Conservation (phyloP, 2,888 invertebrate species). For the Mesoligia furuncula region DNA sequence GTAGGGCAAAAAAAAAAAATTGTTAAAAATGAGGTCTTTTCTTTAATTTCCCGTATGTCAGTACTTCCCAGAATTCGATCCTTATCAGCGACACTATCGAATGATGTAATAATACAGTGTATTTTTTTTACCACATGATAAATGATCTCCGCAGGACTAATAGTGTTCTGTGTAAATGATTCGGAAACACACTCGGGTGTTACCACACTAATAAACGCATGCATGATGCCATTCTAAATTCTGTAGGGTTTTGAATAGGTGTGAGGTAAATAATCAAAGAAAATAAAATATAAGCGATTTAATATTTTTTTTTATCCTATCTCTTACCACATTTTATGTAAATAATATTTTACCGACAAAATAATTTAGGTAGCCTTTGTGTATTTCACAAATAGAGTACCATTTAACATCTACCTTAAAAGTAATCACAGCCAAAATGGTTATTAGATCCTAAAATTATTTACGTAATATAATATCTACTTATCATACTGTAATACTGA, state of each 20-base stretch:
- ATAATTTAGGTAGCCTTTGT: neutral
- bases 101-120: too few relatives aligned
- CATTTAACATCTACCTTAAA: conserved; percentile 31
- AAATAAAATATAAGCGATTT: conserved; percentile 20
- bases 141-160: too few relatives aligned
- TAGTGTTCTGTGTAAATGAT: too few relatives aligned
- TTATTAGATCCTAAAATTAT: conserved; percentile 49
- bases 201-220: neutral
- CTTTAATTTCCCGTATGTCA: too few relatives aligned
- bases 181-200: too few relatives aligned
- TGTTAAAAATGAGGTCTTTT: too few relatives aligned
- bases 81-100: too few relatives aligned
- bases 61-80: too few relatives aligned
- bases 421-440: conserved; percentile 69
- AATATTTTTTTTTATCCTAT: conserved; percentile 18
- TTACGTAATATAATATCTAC: neutral
- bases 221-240: neutral
- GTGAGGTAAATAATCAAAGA: conserved; percentile 9
- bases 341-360: conserved; percentile 4
- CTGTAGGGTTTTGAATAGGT: neutral
- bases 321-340: neutral
- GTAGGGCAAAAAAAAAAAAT: too few relatives aligned
- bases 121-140: too few relatives aligned
- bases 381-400: conserved; percentile 9
- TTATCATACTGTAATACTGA: conserved; percentile 57